Conservation (phyloP, 2,888 invertebrate species). For the Cantharis nigra region DNA sequence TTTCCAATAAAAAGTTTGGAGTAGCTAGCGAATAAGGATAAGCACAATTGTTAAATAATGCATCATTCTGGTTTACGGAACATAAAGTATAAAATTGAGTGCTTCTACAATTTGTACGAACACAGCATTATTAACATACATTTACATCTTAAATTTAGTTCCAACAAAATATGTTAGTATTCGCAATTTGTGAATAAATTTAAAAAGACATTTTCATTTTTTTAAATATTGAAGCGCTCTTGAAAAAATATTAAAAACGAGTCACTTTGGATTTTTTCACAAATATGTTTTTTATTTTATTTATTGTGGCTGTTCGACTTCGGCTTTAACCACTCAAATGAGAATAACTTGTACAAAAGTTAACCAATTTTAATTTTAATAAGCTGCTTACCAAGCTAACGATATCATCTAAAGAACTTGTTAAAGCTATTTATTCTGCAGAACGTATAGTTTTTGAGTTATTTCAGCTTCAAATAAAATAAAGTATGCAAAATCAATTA, state of each 20-base stretch:
- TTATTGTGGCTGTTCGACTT: neutral
- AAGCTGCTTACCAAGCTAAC: neutral
- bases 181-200: neutral
- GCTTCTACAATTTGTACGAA: neutral
- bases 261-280: neutral
- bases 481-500: too few species aligned
- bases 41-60: neutral
- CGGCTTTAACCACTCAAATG: neutral
- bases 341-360: neutral
- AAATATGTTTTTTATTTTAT: neutral
- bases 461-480: neutral
- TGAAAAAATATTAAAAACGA: neutral
- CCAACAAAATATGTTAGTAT: neutral
- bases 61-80: neutral
- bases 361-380: neutral
- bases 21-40: neutral
- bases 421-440: neutral
- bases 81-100: neutral
- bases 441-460: neutral
- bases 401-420: neutral
- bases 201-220: neutral
- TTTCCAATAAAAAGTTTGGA: neutral
- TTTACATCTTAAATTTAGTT: neutral
- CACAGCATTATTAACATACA: neutral
- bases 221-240: neutral